Evolutionary conservation across 2,888 invertebrate genomes (phyloP).

Genomic region (Lumbricus terrestris): DNA sequence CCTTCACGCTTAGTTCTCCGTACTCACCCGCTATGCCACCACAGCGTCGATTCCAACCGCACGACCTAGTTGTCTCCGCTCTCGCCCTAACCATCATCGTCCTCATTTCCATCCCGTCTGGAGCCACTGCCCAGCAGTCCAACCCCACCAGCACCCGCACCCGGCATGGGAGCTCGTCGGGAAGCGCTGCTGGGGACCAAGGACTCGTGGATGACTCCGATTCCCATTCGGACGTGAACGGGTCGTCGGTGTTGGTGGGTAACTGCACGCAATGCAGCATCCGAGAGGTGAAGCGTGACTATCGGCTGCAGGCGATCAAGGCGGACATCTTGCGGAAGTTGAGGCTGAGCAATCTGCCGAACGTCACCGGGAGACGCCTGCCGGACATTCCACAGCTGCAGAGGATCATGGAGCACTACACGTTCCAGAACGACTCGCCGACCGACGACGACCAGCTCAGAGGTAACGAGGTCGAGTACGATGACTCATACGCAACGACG

Average conservation of each 20-base stretch:
- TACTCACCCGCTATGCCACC: not conserved
- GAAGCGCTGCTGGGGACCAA: not conserved
- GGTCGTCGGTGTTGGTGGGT: not conserved
- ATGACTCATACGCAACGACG: conserved; percentile 19
- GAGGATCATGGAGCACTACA: conserved; percentile 13
- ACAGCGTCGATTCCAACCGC: not conserved
- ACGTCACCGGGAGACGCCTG: conserved; percentile 25
- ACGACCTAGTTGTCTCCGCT: not conserved
- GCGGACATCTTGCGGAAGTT: conserved; percentile 29
- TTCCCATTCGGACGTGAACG: not conserved
- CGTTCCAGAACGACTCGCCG: not conserved
- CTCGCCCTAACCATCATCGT: not conserved
- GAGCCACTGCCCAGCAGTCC: not conserved
- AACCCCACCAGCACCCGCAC: not conserved
- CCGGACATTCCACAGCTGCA: conserved; percentile 18
- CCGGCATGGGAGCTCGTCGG: not conserved
- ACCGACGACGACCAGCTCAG: not conserved
- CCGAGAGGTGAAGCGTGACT: conserved; percentile 11
- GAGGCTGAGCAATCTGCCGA: conserved; percentile 20
- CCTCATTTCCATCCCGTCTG: not conserved
- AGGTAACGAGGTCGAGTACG: not conserved
- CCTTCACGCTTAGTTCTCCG: too few relatives aligned
- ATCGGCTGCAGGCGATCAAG: conserved; percentile 29
- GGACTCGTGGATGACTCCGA: not conserved
- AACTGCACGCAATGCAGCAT: conserved; percentile 15